Percentiles rank a stretch among this genome's conserved stretches.
These are phyloP conservation scores for Hylaeus anthracinus DNA, from an alignment of 1,140 invertebrate genomes.

Conservation along the genomic window DNA sequence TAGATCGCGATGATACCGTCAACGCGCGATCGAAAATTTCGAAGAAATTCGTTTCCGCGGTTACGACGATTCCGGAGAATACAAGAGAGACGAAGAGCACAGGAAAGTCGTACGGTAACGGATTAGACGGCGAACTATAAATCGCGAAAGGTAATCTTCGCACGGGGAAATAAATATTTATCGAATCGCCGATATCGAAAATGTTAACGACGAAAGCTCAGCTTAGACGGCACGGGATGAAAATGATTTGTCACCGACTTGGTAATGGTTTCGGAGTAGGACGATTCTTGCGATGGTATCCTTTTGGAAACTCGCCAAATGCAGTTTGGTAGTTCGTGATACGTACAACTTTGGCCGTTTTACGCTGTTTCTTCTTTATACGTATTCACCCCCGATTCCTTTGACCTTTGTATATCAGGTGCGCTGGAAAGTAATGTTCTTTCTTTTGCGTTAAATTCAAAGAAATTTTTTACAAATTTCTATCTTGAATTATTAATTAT, in stretches of 20 bases:
- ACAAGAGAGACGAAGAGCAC: background rate
- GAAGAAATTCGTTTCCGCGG: background rate
- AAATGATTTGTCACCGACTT: background rate
- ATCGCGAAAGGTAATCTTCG: no score
- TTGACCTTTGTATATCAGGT: background rate
- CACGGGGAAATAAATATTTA: no score
- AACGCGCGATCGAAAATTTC: background rate
- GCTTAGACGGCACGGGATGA: background rate
- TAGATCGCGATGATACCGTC: background rate
- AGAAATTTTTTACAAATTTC: no score
- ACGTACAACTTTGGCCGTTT: background rate
- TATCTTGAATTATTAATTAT: no score
- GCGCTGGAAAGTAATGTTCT: no score
- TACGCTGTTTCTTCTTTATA: background rate
- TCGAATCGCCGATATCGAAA: no score
- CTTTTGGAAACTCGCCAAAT: conserved; percentile 26
- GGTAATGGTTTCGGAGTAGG: conserved; percentile 1
- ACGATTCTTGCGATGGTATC: conserved; percentile 1
- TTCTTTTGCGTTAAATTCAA: no score
- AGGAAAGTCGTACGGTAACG: background rate
- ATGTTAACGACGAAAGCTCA: background rate
- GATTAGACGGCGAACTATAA: background rate
- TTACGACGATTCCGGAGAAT: background rate
- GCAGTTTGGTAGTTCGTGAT: background rate
- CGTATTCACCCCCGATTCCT: background rate